Percentiles rank a stretch among this genome's conserved stretches.
phyloP scores from a whole-genome alignment of 2,797 vertebrate species.

The Hemitrygon akajei region DNA sequence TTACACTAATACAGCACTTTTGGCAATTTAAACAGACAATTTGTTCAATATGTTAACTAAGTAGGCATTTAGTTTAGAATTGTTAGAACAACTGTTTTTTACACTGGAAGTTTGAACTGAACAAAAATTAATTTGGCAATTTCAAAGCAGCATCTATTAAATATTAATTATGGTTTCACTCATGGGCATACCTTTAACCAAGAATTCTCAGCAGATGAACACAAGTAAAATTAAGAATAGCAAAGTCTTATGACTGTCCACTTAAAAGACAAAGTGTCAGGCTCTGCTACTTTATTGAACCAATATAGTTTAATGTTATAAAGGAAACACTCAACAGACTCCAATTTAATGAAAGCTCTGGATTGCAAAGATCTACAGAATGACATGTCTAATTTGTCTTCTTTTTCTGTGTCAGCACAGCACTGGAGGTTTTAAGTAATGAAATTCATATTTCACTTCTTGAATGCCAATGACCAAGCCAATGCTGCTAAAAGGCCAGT shows the following conservation, averaged over 20 bases:
- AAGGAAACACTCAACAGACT: conserved; percentile 6
- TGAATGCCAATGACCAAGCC: neutral
- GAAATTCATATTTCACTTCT: conserved; percentile 33
- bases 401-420: neutral
- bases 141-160: neutral
- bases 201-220: neutral
- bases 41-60: neutral
- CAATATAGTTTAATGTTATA: conserved; percentile 4
- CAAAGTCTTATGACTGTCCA: neutral
- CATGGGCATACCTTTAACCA: neutral
- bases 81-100: neutral
- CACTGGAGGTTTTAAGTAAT: conserved; percentile 8
- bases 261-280: neutral
- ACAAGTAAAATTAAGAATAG: neutral
- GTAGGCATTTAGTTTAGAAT: neutral
- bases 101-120: neutral
- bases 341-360: neutral
- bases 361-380: neutral
- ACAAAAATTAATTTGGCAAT: neutral
- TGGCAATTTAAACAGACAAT: neutral
- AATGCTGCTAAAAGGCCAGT: conserved; percentile 22
- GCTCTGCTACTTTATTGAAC: neutral
- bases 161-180: conserved; percentile 5
- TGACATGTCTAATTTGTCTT: conserved; percentile 3
- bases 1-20: neutral